Base-by-base conservation (phyloP, 1,140 invertebrate genomes). In the Trachelipus rathkii region DNA sequence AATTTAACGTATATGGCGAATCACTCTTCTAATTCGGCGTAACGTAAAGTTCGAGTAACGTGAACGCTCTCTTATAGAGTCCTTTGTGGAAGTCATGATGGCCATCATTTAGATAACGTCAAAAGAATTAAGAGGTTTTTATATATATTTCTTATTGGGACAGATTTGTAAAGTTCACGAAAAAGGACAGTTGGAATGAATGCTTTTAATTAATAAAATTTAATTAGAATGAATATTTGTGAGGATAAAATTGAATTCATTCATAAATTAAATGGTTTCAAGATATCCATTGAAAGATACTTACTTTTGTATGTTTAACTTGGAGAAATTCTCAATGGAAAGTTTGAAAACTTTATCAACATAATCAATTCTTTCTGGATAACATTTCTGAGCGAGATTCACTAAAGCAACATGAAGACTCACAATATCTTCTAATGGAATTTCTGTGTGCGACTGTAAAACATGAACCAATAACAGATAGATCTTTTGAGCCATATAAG, bases 391-490 rank as follows among this genome's bases (percentile, higher is more conserved):
- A 0, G 96, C 96, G 72, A 99, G 87, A 86, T 97, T 97, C 44
- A 98, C 90, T 4, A 99, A 86, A 0, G 97, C 94, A 50, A 98
- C 93, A 88, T 99, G 95, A 23, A 99, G 87, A 10, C 95, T 92
- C 60, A 99, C 92, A 84, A 97, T 96, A 85, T 99, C 97, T 86
- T 99, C 97, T 0, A 93, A 87, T 0, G 96, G 93, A 91, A 99
- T 95, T 83, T 98, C 94, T 82, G 92, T 91, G 69, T 96, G 90
- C 78, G 91, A 95, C 90, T 94, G 85, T 72, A 75, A 75, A 13
- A 60, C 8, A 19, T 60, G 3, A 60, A 33, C 1, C 33, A 33
- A 33, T 33, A 33, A 33, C 33, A 33, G 33, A 33, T 33, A 3
- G 33, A 33, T 1, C 6, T 3, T 33, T 33, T 33, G 33, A 33